phyloP scores from a whole-genome alignment of 2,888 invertebrate species.

The Abrostola triplasia region DNA sequence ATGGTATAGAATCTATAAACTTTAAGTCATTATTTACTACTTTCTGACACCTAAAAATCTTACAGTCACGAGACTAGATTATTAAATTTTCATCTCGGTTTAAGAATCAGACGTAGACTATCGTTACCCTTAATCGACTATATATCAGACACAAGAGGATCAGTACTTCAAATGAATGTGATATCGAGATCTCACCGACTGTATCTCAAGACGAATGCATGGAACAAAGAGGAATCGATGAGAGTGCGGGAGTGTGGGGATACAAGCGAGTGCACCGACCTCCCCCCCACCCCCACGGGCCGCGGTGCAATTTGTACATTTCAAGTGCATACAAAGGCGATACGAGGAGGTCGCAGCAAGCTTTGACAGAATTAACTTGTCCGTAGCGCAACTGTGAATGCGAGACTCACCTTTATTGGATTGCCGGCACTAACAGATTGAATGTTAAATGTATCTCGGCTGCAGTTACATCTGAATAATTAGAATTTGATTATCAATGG shows the following conservation, averaged over 20 bases:
- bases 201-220: slow-evolving; percentile 86
- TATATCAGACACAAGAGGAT: slow-evolving; percentile 61
- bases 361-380: slow-evolving; percentile 89
- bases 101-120: neutral
- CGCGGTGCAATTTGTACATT: slow-evolving; percentile 88
- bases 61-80: neutral
- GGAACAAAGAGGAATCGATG: slow-evolving; percentile 87
- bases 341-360: slow-evolving; percentile 84
- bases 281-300: slow-evolving; percentile 76
- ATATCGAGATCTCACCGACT: slow-evolving; percentile 83
- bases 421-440: slow-evolving; percentile 67
- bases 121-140: slow-evolving; percentile 1
- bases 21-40: too few relatives aligned
- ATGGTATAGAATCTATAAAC: too few relatives aligned
- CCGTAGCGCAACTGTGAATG: slow-evolving; percentile 79
- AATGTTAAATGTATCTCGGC: slow-evolving; percentile 63
- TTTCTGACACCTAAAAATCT: neutral
- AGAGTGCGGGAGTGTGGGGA: slow-evolving; percentile 77
- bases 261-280: slow-evolving; percentile 82
- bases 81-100: neutral
- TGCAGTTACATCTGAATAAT: slow-evolving; percentile 26
- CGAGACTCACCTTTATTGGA: slow-evolving; percentile 82
- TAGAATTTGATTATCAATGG: slow-evolving; percentile 23
- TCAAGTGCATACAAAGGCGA: slow-evolving; percentile 88
- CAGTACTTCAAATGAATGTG: slow-evolving; percentile 74